These are phyloP conservation scores for Neodiprion lecontei DNA, from an alignment of 1,140 invertebrate genomes.

Conservation along the genomic window DNA sequence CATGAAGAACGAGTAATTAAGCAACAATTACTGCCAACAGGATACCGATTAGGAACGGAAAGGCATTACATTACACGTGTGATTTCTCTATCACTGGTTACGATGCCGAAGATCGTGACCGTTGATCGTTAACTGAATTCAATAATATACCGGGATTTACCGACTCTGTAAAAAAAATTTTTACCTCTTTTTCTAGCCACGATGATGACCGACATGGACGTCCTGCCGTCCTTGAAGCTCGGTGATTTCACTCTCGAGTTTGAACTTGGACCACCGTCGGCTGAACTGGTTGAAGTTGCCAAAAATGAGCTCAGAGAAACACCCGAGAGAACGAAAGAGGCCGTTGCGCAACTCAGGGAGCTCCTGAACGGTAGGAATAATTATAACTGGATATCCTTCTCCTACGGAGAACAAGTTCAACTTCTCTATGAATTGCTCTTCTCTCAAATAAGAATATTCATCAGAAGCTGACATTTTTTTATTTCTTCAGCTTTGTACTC, in stretches of 20 bases:
- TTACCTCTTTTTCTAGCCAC: conserved; percentile 57
- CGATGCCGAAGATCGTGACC: too few relatives aligned
- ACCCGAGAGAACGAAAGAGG: conserved; percentile 69
- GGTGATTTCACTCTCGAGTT: conserved; percentile 73
- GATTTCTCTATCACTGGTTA: too few relatives aligned
- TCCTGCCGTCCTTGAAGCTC: conserved; percentile 71
- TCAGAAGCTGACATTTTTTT: neutral
- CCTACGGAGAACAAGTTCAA: too few relatives aligned
- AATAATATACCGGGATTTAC: too few relatives aligned
- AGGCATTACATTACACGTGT: too few relatives aligned
- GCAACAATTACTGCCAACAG: too few relatives aligned
- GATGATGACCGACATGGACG: conserved; percentile 73
- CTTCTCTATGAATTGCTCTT: too few relatives aligned
- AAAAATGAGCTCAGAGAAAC: conserved; percentile 75
- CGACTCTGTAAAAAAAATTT: too few relatives aligned
- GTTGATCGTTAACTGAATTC: too few relatives aligned
- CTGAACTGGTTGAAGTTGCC: conserved; percentile 74
- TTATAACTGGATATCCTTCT: neutral
- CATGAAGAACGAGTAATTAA: too few relatives aligned
- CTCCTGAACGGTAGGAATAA: conserved; percentile 70
- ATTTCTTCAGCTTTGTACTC: too few relatives aligned
- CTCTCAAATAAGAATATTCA: neutral
- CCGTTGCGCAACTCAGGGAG: conserved; percentile 68
- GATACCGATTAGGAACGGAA: too few relatives aligned
- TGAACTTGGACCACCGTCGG: conserved; percentile 69